Conservation (phyloP, 2,113 vertebrate genomes). For the Macquaria australasica region DNA sequence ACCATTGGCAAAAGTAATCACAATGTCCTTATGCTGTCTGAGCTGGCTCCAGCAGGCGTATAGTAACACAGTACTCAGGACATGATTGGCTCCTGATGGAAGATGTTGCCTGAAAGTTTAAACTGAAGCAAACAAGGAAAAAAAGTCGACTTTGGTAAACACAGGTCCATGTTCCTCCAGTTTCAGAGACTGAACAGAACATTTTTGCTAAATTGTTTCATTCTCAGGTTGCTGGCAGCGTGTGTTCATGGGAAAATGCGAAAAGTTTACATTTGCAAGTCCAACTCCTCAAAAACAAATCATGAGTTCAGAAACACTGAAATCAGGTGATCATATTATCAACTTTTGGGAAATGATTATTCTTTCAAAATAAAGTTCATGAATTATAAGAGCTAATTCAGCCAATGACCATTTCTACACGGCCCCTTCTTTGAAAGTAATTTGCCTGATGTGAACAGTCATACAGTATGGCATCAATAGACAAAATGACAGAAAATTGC, state of each 20-base stretch:
- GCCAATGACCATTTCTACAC: background rate
- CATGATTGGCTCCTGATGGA: conserved; percentile 42
- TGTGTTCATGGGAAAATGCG: conserved; percentile 36
- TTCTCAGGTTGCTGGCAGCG: conserved; percentile 42
- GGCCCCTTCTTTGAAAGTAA: background rate
- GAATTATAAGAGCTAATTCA: background rate
- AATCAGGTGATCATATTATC: conserved; percentile 31
- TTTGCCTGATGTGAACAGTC: background rate
- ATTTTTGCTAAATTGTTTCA: conserved; percentile 49
- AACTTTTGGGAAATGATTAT: conserved; percentile 1
- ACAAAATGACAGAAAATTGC: too few species aligned
- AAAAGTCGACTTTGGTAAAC: conserved; percentile 28
- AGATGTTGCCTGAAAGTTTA: conserved; percentile 40
- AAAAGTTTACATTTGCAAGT: conserved; percentile 44
- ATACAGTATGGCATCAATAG: background rate
- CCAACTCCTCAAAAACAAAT: conserved; percentile 31
- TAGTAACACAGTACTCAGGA: conserved; percentile 5
- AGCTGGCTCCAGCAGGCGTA: conserved; percentile 16
- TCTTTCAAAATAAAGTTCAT: background rate
- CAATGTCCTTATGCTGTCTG: conserved; percentile 15
- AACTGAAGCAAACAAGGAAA: conserved; percentile 19
- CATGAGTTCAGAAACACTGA: conserved; percentile 26
- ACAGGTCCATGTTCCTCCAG: conserved; percentile 14
- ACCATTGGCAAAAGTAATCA: conserved; percentile 10
- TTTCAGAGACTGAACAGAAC: conserved; percentile 54